These are phyloP conservation scores for Cecidostiba fungosa DNA, from an alignment of 2,888 invertebrate genomes.

Conservation along the genomic window DNA sequence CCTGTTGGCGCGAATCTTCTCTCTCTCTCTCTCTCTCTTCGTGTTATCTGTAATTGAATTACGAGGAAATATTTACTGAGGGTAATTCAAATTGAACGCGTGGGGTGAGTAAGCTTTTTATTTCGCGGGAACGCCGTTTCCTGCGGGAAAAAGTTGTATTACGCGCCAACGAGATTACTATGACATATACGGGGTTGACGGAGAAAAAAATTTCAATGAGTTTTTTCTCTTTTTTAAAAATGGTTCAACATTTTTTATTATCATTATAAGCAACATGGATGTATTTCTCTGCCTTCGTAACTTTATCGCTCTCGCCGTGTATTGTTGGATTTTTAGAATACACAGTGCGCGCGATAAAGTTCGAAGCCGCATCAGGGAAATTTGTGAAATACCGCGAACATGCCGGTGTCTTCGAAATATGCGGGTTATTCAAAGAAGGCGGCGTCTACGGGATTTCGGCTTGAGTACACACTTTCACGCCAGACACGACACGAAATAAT, in stretches of 20 bases:
- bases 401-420: background rate
- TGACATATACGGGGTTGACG: no score
- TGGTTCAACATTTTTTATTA: no score
- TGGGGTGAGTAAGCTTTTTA: background rate
- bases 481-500: background rate
- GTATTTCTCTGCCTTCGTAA: no score
- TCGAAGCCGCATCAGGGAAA: background rate
- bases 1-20: background rate
- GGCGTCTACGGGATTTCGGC: no score
- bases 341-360: background rate
- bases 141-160: background rate
- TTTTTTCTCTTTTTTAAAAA: no score
- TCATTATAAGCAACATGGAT: no score
- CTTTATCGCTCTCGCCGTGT: no score
- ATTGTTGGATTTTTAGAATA: no score
- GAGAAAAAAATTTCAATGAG: no score
- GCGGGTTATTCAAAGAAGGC: background rate
- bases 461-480: no score
- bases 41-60: conserved; percentile 9
- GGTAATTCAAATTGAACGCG: conserved; percentile 2
- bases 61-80: conserved; percentile 13
- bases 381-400: background rate
- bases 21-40: background rate
- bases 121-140: background rate
- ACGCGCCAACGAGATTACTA: no score